phyloP scores from a whole-genome alignment of 2,797 vertebrate genomes.

The Gobio occitaniae region DNA sequence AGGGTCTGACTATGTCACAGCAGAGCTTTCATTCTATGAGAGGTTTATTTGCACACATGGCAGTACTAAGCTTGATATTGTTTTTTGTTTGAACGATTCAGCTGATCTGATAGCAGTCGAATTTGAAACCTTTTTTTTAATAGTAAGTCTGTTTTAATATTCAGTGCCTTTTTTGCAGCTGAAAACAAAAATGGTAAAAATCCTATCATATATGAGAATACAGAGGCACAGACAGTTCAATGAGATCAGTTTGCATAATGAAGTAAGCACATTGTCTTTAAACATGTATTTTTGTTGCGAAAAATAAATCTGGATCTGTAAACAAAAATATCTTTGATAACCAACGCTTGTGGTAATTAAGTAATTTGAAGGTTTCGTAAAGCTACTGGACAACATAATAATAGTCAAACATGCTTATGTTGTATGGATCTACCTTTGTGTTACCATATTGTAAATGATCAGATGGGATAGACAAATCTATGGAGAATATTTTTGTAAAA shows the following conservation, averaged over 20 bases:
- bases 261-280: constrained; percentile 35
- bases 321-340: constrained; percentile 53
- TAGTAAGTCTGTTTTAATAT: constrained; percentile 37
- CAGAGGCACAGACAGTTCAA: constrained; percentile 78
- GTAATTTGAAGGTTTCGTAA: constrained; percentile 50
- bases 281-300: not conserved
- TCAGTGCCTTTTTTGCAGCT: constrained; percentile 55
- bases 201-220: constrained; percentile 71
- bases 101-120: not conserved
- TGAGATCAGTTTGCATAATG: constrained; percentile 25
- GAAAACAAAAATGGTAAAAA: constrained; percentile 62
- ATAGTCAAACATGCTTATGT: constrained; percentile 42
- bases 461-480: constrained; percentile 43
- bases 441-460: constrained; percentile 32
- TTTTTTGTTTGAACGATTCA: constrained; percentile 11
- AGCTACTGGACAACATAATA: constrained; percentile 60
- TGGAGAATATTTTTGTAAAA: constrained; percentile 37
- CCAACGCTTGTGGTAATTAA: constrained; percentile 15
- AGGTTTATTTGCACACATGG: constrained; percentile 38
- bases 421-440: constrained; percentile 18
- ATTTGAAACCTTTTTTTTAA: constrained; percentile 27
- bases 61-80: constrained; percentile 49
- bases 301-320: constrained; percentile 42
- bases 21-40: constrained; percentile 29
- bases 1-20: constrained; percentile 32